Conservation (phyloP, 2,113 vertebrate genomes). For the Coregonus clupeaformis region DNA sequence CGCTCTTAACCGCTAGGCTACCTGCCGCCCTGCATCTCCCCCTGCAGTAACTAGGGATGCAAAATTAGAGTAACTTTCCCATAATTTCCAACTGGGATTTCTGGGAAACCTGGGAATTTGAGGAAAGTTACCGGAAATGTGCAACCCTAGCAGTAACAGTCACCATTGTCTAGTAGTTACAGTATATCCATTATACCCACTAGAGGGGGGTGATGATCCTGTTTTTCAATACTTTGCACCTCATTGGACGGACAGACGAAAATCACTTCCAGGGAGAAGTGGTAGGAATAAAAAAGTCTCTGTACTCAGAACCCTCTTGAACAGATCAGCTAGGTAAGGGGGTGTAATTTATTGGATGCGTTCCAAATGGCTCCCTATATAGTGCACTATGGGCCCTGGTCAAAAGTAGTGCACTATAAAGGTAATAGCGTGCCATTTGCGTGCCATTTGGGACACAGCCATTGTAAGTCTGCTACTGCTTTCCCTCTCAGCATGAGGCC, state of each 20-base stretch:
- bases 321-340: neutral
- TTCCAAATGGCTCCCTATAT: neutral
- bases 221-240: neutral
- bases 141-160: neutral
- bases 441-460: too few species aligned
- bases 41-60: too few species aligned
- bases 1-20: too few species aligned
- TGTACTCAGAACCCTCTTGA: slow-evolving; percentile 2
- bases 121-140: too few species aligned
- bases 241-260: neutral
- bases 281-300: neutral
- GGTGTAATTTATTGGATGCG: neutral
- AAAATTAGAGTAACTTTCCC: too few species aligned
- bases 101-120: too few species aligned
- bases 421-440: too few species aligned
- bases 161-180: neutral
- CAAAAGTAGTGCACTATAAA: neutral
- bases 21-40: too few species aligned
- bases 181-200: slow-evolving; percentile 5
- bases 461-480: neutral
- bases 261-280: neutral
- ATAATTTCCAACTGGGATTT: too few species aligned
- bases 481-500: slow-evolving; percentile 10
- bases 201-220: slow-evolving; percentile 11
- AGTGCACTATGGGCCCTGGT: neutral